Percentiles rank a stretch among this genome's conserved stretches.
These are phyloP conservation scores for Eurosta solidaginis DNA, from an alignment of 1,140 invertebrate genomes.

Conservation along the genomic window DNA sequence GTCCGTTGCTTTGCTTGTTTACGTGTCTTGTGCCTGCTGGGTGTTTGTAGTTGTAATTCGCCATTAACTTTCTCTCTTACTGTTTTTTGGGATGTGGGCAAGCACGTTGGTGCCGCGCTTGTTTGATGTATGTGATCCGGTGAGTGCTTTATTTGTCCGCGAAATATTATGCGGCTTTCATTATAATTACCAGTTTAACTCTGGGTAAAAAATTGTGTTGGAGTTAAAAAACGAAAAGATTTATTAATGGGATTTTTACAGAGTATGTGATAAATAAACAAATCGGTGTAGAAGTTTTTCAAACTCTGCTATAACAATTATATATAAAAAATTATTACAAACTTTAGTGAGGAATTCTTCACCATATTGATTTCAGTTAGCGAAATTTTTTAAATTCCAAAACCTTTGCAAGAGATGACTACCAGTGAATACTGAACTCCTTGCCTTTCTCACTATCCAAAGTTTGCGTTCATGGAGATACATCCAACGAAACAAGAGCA, in stretches of 20 bases:
- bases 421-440: no score
- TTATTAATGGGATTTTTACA: neutral
- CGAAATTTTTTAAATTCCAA: no score
- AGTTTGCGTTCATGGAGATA: no score
- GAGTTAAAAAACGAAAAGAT: neutral
- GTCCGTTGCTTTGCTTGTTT: neutral
- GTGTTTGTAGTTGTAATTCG: neutral
- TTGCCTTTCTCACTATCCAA: no score
- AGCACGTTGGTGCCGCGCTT: neutral
- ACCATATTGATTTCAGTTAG: no score
- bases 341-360: no score
- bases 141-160: constrained; percentile 15
- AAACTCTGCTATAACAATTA: no score
- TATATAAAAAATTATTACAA: no score
- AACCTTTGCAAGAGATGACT: no score
- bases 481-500: no score
- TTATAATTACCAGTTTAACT: constrained; percentile 36
- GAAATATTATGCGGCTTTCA: constrained; percentile 32
- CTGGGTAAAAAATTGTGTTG: neutral
- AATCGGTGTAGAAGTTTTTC: no score
- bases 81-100: neutral
- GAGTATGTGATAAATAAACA: no score
- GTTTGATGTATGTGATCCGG: constrained; percentile 25
- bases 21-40: neutral
- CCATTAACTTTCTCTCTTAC: neutral